phyloP scores from a whole-genome alignment of 2,888 invertebrate genomes.

The Metacarcinus magister region DNA sequence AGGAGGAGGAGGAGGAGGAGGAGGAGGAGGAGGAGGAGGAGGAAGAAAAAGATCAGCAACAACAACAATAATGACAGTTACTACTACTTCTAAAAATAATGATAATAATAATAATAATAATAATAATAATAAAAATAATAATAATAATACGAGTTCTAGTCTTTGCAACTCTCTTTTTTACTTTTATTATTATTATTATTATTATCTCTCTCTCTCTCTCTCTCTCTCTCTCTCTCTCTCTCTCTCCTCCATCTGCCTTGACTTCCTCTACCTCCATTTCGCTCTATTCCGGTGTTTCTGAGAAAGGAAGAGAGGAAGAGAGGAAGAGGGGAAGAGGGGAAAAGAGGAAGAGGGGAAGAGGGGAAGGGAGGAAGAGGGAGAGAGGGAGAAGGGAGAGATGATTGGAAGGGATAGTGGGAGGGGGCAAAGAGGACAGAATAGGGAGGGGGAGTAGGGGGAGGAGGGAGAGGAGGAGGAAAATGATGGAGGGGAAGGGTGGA shows the following conservation, averaged over 20 bases:
- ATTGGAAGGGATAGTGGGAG: too few species aligned
- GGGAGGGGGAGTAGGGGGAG: not conserved
- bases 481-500: not conserved
- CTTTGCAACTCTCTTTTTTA: not conserved
- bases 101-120: not conserved
- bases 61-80: not conserved
- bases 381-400: too few species aligned
- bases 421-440: too few species aligned
- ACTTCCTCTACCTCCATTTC: not conserved
- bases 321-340: not conserved
- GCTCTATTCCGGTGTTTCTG: not conserved
- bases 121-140: not conserved
- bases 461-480: not conserved
- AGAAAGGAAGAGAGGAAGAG: slow-evolving; percentile 3
- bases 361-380: not conserved
- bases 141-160: not conserved
- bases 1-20: not conserved
- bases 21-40: not conserved
- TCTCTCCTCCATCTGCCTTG: not conserved
- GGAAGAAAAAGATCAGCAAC: not conserved
- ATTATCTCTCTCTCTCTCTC: not conserved
- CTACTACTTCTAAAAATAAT: not conserved
- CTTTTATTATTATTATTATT: not conserved
- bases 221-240: not conserved
- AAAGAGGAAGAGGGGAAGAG: not conserved